Conservation (phyloP, 2,797 vertebrate genomes). For the Sebastes kiyomatsui region DNA sequence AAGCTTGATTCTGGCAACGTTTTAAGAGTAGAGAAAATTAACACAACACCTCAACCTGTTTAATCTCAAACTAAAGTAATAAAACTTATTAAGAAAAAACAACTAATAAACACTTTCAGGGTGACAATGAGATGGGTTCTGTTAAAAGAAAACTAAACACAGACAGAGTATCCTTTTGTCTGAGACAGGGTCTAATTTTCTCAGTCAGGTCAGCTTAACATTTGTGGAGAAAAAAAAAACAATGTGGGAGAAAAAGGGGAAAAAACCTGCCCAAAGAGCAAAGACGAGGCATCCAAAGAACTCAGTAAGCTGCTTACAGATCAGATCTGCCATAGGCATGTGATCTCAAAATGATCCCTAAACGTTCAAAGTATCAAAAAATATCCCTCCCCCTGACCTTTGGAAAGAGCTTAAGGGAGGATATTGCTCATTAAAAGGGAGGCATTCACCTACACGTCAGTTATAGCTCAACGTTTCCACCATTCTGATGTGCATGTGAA, state of each 20-base stretch:
- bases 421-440: conserved; percentile 77
- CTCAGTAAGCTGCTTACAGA: conserved; percentile 85
- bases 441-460: conserved; percentile 59
- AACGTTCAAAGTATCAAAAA: conserved; percentile 82
- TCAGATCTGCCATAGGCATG: conserved; percentile 81
- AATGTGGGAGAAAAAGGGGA: conserved; percentile 42
- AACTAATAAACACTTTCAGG: neutral
- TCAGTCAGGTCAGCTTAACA: conserved; percentile 57
- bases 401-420: conserved; percentile 77
- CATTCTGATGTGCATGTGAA: conserved; percentile 33
- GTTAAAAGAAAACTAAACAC: neutral
- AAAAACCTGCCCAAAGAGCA: conserved; percentile 64
- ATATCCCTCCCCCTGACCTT: conserved; percentile 77
- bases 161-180: conserved; percentile 1
- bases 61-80: neutral
- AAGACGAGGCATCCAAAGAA: conserved; percentile 84
- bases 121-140: neutral
- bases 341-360: conserved; percentile 81
- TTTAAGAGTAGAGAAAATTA: neutral
- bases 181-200: conserved; percentile 27
- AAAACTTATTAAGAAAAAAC: neutral
- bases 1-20: neutral
- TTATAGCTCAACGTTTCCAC: conserved; percentile 52
- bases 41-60: neutral
- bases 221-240: conserved; percentile 31